These are phyloP conservation scores for Lethenteron camtschaticum DNA, from an alignment of 2,113 vertebrate genomes.

Conservation along the genomic window DNA sequence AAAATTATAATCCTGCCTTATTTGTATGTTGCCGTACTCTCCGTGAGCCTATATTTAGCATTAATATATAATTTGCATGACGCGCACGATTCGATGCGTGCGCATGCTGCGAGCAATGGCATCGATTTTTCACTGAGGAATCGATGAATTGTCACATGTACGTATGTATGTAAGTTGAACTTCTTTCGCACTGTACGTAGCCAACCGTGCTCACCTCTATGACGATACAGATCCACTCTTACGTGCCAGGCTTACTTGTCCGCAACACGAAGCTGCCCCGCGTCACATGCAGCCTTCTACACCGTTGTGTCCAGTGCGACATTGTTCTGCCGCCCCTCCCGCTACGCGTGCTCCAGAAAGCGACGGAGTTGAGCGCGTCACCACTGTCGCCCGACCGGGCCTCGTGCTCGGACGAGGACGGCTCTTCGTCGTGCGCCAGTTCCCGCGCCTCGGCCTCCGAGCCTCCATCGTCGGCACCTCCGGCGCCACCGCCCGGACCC, in stretches of 20 bases:
- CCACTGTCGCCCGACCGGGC: conserved; percentile 48
- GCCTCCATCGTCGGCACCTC: conserved; percentile 27
- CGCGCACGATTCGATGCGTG: no score
- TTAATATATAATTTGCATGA: no score
- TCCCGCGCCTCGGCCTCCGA: conserved; percentile 40
- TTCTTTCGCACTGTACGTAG: no score
- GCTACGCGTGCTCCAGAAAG: conserved; percentile 36
- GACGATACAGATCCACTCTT: neutral
- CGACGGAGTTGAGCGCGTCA: conserved; percentile 61
- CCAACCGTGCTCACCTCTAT: neutral
- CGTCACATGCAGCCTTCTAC: neutral
- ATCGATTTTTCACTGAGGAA: no score
- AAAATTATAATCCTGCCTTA: no score
- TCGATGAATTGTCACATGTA: no score
- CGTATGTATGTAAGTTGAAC: no score
- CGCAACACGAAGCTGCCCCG: neutral
- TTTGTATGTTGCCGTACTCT: no score
- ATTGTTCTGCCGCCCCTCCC: neutral
- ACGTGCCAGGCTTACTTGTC: no score
- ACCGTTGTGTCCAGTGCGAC: neutral
- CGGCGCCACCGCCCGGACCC: no score
- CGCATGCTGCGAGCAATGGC: no score
- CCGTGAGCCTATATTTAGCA: no score
- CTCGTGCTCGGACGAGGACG: conserved; percentile 64
- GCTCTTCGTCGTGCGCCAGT: conserved; percentile 17